Evolutionary conservation across 2,888 invertebrate species (phyloP).

Genomic region (Cosmia pyralina): DNA sequence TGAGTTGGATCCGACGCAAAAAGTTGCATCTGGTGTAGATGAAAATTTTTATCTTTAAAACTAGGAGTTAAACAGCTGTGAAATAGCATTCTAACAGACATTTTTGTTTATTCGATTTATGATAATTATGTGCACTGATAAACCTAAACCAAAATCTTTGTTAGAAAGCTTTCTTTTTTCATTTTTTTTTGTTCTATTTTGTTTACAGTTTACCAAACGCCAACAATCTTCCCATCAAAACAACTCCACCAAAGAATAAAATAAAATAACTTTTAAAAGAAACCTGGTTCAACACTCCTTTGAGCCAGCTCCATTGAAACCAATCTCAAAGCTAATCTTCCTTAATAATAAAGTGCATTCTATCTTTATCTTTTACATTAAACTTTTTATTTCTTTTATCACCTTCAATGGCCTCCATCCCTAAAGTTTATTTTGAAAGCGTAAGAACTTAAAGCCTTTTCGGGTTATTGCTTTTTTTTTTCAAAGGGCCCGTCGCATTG

Average conservation of each 20-base stretch:
- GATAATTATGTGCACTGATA: too few species aligned
- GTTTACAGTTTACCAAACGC: neutral
- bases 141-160: too few species aligned
- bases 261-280: slow-evolving; percentile 35
- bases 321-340: slow-evolving; percentile 44
- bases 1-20: too few species aligned
- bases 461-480: slow-evolving; percentile 76
- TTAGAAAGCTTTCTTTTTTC: too few species aligned
- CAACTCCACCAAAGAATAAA: slow-evolving; percentile 12
- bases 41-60: too few species aligned
- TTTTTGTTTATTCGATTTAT: too few species aligned
- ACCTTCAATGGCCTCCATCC: slow-evolving; percentile 54
- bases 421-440: slow-evolving; percentile 68
- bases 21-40: too few species aligned
- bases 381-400: slow-evolving; percentile 60
- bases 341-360: slow-evolving; percentile 55
- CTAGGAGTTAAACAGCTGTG: too few species aligned
- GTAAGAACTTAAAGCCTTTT: slow-evolving; percentile 74
- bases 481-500: slow-evolving; percentile 72
- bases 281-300: slow-evolving; percentile 33
- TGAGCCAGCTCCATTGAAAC: slow-evolving; percentile 30
- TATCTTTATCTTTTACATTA: slow-evolving; percentile 56
- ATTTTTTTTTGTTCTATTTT: neutral
- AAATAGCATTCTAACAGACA: too few species aligned
- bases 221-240: slow-evolving; percentile 9